phyloP scores from a whole-genome alignment of 2,113 vertebrate species.

The Semicossyphus pulcher region DNA sequence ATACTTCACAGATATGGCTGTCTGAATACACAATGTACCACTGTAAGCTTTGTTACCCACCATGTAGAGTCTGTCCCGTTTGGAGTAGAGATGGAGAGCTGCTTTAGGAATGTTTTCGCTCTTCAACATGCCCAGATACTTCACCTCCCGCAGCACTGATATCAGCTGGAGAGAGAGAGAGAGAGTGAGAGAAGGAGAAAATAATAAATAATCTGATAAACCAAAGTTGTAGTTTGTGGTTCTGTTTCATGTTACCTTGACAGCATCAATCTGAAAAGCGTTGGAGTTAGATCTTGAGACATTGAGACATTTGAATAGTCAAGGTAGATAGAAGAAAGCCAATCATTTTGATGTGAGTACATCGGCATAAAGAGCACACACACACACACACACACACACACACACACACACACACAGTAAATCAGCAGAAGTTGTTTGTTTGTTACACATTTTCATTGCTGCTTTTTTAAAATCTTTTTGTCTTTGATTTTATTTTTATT shows the following conservation, averaged over 20 bases:
- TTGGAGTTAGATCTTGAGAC: too few species aligned
- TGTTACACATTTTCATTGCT: not conserved
- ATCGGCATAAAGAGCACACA: not conserved
- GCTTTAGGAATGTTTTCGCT: conserved; percentile 75
- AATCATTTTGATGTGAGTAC: not conserved
- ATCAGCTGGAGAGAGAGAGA: conserved; percentile 73
- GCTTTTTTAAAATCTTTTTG: not conserved
- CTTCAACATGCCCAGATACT: conserved; percentile 84
- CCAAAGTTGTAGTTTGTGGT: not conserved
- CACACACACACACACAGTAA: not conserved
- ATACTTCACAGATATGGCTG: not conserved
- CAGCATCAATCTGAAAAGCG: not conserved
- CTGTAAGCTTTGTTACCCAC: conserved; percentile 58
- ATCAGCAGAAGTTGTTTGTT: not conserved
- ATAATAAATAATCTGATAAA: not conserved
- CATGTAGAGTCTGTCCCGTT: conserved; percentile 79
- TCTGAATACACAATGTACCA: not conserved
- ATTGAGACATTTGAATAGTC: too few species aligned
- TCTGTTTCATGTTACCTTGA: not conserved
- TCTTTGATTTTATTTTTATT: conserved; percentile 5
- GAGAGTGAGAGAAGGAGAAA: conserved; percentile 7
- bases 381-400: not conserved
- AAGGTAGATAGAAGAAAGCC: not conserved
- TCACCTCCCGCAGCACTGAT: conserved; percentile 80
- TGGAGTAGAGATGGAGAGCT: conserved; percentile 80